Conservation (phyloP, 2,113 vertebrate species). For the Microtus pennsylvanicus region DNA sequence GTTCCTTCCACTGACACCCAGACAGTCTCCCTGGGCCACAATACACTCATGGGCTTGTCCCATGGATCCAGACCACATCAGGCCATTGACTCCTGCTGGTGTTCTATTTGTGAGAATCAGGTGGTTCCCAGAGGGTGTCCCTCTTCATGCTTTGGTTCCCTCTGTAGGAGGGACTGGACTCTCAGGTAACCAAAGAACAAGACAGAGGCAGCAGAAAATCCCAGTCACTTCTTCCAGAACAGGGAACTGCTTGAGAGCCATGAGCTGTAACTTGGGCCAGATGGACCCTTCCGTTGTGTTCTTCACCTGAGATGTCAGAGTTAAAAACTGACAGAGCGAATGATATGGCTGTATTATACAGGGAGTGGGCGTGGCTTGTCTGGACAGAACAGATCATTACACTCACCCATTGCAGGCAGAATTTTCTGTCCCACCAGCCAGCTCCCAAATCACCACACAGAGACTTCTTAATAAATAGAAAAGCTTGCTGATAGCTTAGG, state of each 20-base stretch:
- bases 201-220: background rate
- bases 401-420: too few relatives aligned
- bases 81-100: background rate
- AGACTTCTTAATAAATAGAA: too few relatives aligned
- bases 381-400: too few relatives aligned
- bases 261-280: fast-evolving
- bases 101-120: background rate
- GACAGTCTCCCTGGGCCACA: background rate
- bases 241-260: background rate
- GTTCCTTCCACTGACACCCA: background rate
- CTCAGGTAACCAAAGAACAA: background rate
- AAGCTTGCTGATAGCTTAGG: too few relatives aligned
- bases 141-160: background rate
- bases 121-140: too few relatives aligned
- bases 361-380: too few relatives aligned
- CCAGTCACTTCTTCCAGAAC: background rate
- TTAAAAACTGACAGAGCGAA: background rate
- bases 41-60: background rate
- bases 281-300: background rate
- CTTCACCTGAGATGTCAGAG: background rate
- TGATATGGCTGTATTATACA: too few relatives aligned
- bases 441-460: too few relatives aligned
- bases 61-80: background rate
- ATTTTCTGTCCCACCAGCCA: too few relatives aligned
- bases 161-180: background rate